Conservation (phyloP, 2,113 vertebrate species). For the Eurypyga helias region DNA sequence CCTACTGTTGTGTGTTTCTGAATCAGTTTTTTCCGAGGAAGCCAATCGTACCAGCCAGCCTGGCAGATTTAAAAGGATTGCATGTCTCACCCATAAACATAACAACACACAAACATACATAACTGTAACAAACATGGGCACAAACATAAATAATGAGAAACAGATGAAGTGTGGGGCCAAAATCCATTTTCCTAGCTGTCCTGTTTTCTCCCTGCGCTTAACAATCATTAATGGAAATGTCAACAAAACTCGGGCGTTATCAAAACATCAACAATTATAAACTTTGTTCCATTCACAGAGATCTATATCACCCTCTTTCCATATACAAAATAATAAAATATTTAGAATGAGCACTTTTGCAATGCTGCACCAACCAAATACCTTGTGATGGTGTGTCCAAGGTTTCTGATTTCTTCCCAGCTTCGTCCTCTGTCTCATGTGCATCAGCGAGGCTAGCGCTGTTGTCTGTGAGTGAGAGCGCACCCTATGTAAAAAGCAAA, state of each 20-base stretch:
- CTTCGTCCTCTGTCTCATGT: neutral
- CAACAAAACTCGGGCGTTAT: neutral
- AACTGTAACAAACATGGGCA: neutral
- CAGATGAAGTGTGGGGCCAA: neutral
- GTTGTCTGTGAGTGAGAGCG: constrained; percentile 10
- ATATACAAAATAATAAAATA: neutral
- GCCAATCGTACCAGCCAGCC: neutral
- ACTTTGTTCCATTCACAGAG: neutral
- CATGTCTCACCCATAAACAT: neutral
- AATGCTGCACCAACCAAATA: constrained; percentile 1
- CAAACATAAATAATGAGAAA: neutral
- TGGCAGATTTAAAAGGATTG: neutral
- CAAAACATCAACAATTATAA: neutral
- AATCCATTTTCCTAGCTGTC: neutral
- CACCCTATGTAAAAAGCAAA: constrained; percentile 33
- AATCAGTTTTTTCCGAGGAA: neutral
- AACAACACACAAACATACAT: neutral
- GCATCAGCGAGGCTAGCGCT: neutral
- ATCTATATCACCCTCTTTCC: neutral
- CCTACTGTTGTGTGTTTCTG: fast-evolving
- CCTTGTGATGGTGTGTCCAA: constrained; percentile 4
- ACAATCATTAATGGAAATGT: neutral
- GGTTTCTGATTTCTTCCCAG: constrained; percentile 4
- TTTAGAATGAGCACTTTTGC: neutral
- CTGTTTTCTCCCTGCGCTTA: neutral